phyloP scores from a whole-genome alignment of 1,140 invertebrate genomes.

The Cotesia chilonis region DNA sequence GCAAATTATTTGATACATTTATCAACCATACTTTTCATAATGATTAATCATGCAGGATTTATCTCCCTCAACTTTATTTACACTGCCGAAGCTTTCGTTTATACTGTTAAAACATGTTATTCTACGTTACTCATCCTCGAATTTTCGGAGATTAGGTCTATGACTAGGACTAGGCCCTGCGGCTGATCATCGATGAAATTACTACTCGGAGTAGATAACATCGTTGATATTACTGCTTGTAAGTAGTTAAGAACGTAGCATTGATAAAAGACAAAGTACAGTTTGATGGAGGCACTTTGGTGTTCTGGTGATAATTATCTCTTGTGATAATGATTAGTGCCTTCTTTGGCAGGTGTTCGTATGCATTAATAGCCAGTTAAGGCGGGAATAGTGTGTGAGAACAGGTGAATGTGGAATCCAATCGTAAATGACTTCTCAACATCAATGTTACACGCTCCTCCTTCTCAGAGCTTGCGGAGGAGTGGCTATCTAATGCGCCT shows the following conservation, averaged over 20 bases:
- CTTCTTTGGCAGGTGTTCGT: slow-evolving; percentile 29
- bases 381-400: slow-evolving; percentile 26
- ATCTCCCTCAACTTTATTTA: background rate
- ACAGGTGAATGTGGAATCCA: slow-evolving; percentile 34
- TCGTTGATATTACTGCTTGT: too few species aligned
- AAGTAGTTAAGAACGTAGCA: too few species aligned
- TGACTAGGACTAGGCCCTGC: too few species aligned
- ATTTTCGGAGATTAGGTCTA: too few species aligned
- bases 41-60: background rate
- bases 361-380: slow-evolving; percentile 14
- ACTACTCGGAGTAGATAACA: too few species aligned
- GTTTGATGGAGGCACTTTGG: background rate
- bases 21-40: background rate
- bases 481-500: slow-evolving; percentile 29
- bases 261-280: too few species aligned
- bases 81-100: too few species aligned
- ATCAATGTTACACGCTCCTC: slow-evolving; percentile 31
- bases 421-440: slow-evolving; percentile 34
- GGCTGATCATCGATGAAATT: too few species aligned
- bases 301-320: background rate
- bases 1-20: slow-evolving; percentile 23
- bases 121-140: too few species aligned
- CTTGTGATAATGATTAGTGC: slow-evolving; percentile 22
- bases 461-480: slow-evolving; percentile 28
- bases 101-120: too few species aligned